Evolutionary conservation across 1,140 invertebrate species (phyloP).

Genomic region (Tyrophagus putrescentiae): DNA sequence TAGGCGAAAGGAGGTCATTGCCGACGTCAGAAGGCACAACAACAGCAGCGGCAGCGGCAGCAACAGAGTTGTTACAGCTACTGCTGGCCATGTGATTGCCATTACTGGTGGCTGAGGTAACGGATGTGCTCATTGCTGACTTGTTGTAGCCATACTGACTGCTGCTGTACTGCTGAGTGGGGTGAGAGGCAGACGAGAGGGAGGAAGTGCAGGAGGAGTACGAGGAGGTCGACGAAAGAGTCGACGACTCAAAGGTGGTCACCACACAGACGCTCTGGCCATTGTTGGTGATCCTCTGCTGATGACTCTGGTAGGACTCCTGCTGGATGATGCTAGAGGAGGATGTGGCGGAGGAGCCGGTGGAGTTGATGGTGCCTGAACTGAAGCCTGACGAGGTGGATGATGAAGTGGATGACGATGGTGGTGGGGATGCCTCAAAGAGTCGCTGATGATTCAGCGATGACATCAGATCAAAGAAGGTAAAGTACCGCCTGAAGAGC

Average conservation of each 20-base stretch:
- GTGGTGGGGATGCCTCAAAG: not conserved
- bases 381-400: not conserved
- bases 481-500: slow-evolving; percentile 7
- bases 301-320: not conserved
- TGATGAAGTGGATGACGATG: slow-evolving; percentile 12
- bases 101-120: too few species aligned
- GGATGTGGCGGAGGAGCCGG: not conserved
- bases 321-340: not conserved
- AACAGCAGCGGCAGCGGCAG: too few species aligned
- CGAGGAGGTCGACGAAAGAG: slow-evolving; percentile 10
- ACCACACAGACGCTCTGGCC: not conserved
- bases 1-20: slow-evolving; percentile 5
- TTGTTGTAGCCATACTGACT: not conserved
- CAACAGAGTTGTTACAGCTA: too few species aligned
- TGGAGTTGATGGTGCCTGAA: not conserved
- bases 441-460: not conserved
- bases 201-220: slow-evolving; percentile 13
- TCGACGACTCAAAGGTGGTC: slow-evolving; percentile 8
- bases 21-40: not conserved
- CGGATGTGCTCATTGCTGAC: not conserved
- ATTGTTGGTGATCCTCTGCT: not conserved
- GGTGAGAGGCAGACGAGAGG: not conserved
- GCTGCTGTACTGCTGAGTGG: not conserved
- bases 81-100: too few species aligned
- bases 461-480: slow-evolving; percentile 2